Evolutionary conservation across 2,797 vertebrate genomes (phyloP).

Genomic region (Galagoides demidoff): DNA sequence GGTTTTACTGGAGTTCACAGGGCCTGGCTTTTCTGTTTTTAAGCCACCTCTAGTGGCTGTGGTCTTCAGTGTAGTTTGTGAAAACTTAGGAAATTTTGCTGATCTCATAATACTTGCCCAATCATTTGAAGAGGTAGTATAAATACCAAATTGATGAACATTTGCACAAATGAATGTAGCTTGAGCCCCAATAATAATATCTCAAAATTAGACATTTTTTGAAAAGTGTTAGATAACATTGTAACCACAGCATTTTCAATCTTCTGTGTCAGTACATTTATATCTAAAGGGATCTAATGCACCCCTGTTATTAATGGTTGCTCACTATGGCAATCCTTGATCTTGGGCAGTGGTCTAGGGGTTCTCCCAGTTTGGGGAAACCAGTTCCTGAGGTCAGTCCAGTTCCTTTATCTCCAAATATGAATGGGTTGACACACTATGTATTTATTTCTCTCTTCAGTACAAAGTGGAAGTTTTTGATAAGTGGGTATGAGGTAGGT

Average conservation of each 20-base stretch:
- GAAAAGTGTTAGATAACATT: neutral
- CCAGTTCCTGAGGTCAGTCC: neutral
- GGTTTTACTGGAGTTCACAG: neutral
- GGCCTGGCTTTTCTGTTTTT: neutral
- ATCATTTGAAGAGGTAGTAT: neutral
- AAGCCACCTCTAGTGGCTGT: neutral
- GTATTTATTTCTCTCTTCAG: neutral
- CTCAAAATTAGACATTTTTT: conserved; percentile 21
- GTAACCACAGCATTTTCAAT: neutral
- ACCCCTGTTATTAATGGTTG: neutral
- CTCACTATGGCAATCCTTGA: neutral
- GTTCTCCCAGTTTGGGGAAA: neutral
- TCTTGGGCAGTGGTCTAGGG: neutral
- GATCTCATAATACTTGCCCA: neutral
- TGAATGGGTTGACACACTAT: neutral
- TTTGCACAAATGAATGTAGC: neutral
- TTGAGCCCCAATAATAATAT: neutral
- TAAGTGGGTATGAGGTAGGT: neutral
- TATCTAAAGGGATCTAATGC: neutral
- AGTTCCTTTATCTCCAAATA: neutral
- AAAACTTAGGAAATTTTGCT: neutral
- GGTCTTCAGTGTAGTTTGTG: neutral
- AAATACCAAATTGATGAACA: neutral
- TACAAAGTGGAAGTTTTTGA: neutral
- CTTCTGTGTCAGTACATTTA: neutral